Base-by-base conservation (phyloP, 1,140 invertebrate species). In the Mya arenaria region DNA sequence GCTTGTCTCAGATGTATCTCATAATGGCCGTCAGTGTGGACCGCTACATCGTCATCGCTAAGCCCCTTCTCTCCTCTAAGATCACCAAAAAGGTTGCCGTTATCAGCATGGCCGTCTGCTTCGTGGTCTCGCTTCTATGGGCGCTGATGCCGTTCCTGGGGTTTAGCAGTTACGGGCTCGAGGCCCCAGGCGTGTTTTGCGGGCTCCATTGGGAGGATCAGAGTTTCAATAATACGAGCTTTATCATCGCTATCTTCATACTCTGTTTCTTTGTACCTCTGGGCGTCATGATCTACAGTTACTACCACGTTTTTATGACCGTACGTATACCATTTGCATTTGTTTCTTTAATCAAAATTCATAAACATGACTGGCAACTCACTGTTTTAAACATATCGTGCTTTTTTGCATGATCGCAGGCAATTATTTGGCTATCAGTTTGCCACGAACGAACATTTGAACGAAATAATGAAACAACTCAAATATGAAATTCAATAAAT, bases 1-100 rank as follows among this genome's bases (percentile, higher is more conserved):
- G 89, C 0, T 55, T 88, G 17, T 66, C 87, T 13, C 84, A 85
- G 56, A 68, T 90, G 82, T 88, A 88, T 28, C 55, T 86, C 0
- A 74, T 89, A 23, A 83, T 83, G 10, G 89, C 86, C 4, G 88
- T 90, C 23, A 84, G 88, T 13, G 32, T 87, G 19, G 89, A 90
- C 48, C 74, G 89, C n/a, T 90, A 89, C 68, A 83, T 89, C 17
- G 85, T 89, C 44, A 90, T 90, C 66, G 85, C 85, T 30, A 89
- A 87, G 28, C 88, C 88, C 1, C 56, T 89, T n/a, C 72, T 82
- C 17, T 74, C 83, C 6, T 19, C 56, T 4, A 86, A 77, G 17
- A 88, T 90, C n/a, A 88, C 82, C 19, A 83, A 73, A 48, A 28
- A 75, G n/a, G 77, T 86, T n/a, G 88, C 86, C 4, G 44, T 41